Conservation (phyloP, 2,888 invertebrate genomes). For the Hartigia nigra region DNA sequence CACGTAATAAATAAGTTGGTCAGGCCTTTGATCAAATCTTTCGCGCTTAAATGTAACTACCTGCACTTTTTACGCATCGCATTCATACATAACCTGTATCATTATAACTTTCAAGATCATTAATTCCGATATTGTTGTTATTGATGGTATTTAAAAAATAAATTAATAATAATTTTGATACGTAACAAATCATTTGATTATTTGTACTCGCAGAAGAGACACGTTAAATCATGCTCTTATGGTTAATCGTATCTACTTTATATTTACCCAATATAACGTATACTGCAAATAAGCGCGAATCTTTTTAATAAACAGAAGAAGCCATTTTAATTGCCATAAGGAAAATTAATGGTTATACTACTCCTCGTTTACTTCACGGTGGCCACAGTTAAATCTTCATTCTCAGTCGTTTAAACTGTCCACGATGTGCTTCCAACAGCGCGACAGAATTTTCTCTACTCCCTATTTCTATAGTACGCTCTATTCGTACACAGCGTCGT, state of each 20-base stretch:
- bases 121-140: neutral
- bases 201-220: neutral
- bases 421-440: neutral
- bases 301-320: neutral
- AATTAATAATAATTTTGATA: neutral
- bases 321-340: neutral
- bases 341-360: neutral
- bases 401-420: neutral
- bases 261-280: neutral
- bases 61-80: constrained; percentile 12
- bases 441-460: neutral
- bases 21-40: constrained; percentile 4
- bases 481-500: neutral
- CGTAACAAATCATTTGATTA: neutral
- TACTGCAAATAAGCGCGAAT: neutral
- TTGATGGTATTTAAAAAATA: neutral
- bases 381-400: neutral
- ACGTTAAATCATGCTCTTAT: neutral
- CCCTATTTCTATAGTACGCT: neutral
- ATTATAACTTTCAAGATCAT: neutral
- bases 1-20: neutral
- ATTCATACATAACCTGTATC: neutral
- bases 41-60: constrained; percentile 24
- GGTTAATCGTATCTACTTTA: neutral
- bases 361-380: neutral